Base-by-base conservation (phyloP, 2,797 vertebrate genomes). In the Dendrocincla fuliginosa region DNA sequence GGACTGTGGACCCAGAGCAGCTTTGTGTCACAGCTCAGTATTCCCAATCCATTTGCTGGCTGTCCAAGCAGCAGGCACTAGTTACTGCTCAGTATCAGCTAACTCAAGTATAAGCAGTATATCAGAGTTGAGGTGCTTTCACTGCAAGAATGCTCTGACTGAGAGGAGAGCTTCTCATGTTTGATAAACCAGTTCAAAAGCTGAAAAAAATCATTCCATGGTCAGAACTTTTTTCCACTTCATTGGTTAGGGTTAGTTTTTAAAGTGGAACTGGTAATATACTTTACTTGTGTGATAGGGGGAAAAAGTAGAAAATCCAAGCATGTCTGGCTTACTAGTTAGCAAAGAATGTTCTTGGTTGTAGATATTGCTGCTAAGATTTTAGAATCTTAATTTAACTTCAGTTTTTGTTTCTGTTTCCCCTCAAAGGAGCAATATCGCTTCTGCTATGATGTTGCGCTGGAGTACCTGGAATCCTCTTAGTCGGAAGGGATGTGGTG, bases 391-490 rank as follows among this genome's bases (percentile, higher is more conserved):
- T 69, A 49, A n/a, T 77, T 70, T 86, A 69, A 52, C 7, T 16
- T 33, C 46, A 84, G 65, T 23, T 96, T 68, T 16, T 50, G 6
- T 20, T 5, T 41, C 22, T 49, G 25, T 86, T 84, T 74, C 39
- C 16, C 17, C 24, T 80, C 84, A 81, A 80, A 99, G 99, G 99
- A 99, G 87, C 99, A 99, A 94, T 99, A 99, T 94, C 99, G 99
- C 53, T 99, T 99, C 98, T 99, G 99, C 97, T 99, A 99, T 1
- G 99, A 99, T 50, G 98, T 99, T 73, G 98, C 99, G 0, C 96
- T 99, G 98, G 99, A 99, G 97, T 99, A 99, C 97, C 98, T 99
- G 78, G 99, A 99, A 94, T 99, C 99, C 9, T 99, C 99, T 15
- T 99, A 99, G 97, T 93, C 1, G 1, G 87, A 94, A 87, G 80